A percentile compares a stretch with the other conserved stretches of the same genome.
phyloP scores from a whole-genome alignment of 2,113 vertebrate species.

The Camelus bactrianus region DNA sequence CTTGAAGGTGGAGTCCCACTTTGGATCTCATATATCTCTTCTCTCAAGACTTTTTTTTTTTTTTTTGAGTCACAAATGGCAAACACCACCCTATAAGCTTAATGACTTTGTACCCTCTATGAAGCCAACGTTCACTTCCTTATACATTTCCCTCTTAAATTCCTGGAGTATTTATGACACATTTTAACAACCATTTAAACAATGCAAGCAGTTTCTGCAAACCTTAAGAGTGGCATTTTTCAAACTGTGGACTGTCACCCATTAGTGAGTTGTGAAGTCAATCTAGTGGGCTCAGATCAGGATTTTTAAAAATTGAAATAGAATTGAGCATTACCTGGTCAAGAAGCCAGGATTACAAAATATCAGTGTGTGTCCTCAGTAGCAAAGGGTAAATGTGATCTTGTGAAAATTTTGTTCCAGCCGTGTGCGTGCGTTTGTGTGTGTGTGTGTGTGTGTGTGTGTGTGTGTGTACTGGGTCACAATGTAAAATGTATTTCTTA shows the following conservation, averaged over 20 bases:
- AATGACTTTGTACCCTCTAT: neutral
- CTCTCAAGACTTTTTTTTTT: neutral
- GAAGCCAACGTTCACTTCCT: constrained; percentile 1
- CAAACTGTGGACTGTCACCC: neutral
- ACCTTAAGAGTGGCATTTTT: neutral
- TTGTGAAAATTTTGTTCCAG: neutral
- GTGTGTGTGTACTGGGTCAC: too few species aligned
- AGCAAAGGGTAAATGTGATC: neutral
- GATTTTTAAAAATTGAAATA: neutral
- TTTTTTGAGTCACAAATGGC: neutral
- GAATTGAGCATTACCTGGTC: neutral
- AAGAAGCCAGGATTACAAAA: constrained; percentile 8
- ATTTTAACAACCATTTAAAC: constrained; percentile 34
- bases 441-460: neutral
- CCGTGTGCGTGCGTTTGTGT: neutral
- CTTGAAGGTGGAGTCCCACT: neutral
- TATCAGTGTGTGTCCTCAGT: neutral
- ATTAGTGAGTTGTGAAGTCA: neutral
- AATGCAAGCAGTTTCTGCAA: neutral
- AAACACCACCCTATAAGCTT: neutral
- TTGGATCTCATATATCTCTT: neutral
- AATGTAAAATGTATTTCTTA: too few species aligned
- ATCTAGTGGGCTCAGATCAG: neutral
- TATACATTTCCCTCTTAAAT: neutral
- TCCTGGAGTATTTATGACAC: neutral